phyloP scores from a whole-genome alignment of 2,797 vertebrate species.

The Manis pentadactyla region DNA sequence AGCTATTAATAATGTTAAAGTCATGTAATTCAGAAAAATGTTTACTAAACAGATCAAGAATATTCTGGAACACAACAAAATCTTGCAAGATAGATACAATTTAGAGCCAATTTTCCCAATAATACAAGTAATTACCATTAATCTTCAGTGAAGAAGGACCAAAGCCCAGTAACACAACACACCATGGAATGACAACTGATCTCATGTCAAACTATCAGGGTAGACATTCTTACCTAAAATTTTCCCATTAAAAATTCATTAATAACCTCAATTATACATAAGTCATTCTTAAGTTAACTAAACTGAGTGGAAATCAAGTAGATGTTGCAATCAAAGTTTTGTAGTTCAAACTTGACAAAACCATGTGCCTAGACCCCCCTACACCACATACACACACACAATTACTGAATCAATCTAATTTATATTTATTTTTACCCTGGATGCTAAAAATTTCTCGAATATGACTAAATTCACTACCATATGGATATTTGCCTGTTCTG shows the following conservation, averaged over 20 bases:
- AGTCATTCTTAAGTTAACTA: not conserved
- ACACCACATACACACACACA: not conserved
- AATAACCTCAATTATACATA: not conserved
- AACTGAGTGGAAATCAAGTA: not conserved
- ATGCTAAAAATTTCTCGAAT: conserved; percentile 31
- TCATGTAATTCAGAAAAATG: not conserved
- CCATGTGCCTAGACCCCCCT: not conserved
- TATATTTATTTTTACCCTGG: conserved; percentile 31
- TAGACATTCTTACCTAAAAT: not conserved
- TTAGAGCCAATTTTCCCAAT: not conserved
- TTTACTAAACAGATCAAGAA: not conserved
- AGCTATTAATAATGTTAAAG: not conserved
- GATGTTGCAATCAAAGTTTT: not conserved
- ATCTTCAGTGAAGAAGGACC: not conserved
- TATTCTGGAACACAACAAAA: not conserved
- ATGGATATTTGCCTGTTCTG: not conserved
- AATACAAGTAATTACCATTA: not conserved
- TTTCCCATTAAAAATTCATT: not conserved
- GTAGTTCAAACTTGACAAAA: not conserved
- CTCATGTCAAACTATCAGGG: not conserved
- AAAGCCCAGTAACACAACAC: not conserved
- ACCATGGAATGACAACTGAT: not conserved
- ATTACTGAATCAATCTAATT: conserved; percentile 11
- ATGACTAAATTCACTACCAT: not conserved
- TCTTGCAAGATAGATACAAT: not conserved